Evolutionary conservation across 1,140 invertebrate genomes (phyloP).

Genomic region (Eupeodes corollae): DNA sequence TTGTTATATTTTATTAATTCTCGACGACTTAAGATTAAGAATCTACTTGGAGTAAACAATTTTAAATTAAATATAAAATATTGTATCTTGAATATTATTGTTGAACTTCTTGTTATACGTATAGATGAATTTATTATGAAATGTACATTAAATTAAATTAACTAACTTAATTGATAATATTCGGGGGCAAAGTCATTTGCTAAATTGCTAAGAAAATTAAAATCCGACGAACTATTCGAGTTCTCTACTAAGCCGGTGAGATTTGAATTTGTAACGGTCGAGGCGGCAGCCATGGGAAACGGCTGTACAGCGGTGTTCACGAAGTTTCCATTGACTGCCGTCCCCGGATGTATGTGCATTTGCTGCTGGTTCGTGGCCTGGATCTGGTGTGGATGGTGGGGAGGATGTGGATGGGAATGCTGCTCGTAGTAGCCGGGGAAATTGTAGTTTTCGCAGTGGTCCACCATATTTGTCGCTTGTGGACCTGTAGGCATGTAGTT

Average conservation of each 20-base stretch:
- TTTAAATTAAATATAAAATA: too few species aligned
- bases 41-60: too few species aligned
- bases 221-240: slow-evolving; percentile 80
- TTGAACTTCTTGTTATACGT: too few species aligned
- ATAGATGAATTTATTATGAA: not conserved
- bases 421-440: not conserved
- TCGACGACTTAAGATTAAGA: too few species aligned
- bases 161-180: slow-evolving; percentile 54
- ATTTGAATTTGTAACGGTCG: slow-evolving; percentile 12
- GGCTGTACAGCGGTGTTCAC: not conserved
- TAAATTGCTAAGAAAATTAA: slow-evolving; percentile 81
- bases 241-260: slow-evolving; percentile 49
- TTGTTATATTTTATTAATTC: too few species aligned
- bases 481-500: not conserved
- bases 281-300: not conserved
- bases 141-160: slow-evolving; percentile 12
- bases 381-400: slow-evolving; percentile 8
- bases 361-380: slow-evolving; percentile 3
- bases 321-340: slow-evolving; percentile 7
- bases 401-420: slow-evolving; percentile 3
- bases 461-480: not conserved
- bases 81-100: too few species aligned
- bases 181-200: slow-evolving; percentile 84
- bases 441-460: not conserved
- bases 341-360: slow-evolving; percentile 16